These are phyloP conservation scores for Pegea sp. DNA, from an alignment of 23 tunicate species.

Conservation along the genomic window DNA sequence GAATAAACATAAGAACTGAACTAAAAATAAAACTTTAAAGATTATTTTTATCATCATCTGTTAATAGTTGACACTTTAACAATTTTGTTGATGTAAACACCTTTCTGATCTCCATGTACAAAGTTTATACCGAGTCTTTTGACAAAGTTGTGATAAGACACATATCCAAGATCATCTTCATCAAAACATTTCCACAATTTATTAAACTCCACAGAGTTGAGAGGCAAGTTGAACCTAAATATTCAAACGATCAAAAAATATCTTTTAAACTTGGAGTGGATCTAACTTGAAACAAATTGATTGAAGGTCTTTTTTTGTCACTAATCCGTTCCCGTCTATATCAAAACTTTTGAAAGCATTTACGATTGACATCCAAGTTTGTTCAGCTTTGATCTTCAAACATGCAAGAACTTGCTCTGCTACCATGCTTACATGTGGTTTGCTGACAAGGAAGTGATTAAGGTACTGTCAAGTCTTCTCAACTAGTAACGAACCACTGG, in stretches of 20 bases:
- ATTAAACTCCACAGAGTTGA: constrained; percentile 49
- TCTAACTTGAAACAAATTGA: constrained; percentile 57
- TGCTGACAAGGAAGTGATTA: too few relatives aligned
- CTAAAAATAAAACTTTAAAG: too few relatives aligned
- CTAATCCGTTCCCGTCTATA: constrained; percentile 65
- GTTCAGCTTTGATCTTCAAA: constrained; percentile 59
- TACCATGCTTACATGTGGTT: too few relatives aligned
- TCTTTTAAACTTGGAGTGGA: too few relatives aligned
- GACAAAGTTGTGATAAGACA: constrained; percentile 54
- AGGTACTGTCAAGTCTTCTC: too few relatives aligned
- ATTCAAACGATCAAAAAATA: too few relatives aligned
- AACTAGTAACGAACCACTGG: too few relatives aligned
- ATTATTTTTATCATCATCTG: too few relatives aligned
- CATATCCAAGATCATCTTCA: constrained; percentile 44
- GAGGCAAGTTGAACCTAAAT: constrained; percentile 59
- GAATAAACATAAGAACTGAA: too few relatives aligned
- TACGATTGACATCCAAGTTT: constrained; percentile 57
- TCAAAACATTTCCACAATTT: constrained; percentile 70
- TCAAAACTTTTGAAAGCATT: constrained; percentile 59
- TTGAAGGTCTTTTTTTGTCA: constrained; percentile 52
- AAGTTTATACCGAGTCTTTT: constrained; percentile 26
- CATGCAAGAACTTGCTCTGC: constrained; percentile 75
- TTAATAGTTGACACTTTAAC: too few relatives aligned
- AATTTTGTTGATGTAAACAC: too few relatives aligned
- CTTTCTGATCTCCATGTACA: constrained; percentile 59